Evolutionary conservation across 1,140 invertebrate genomes (phyloP), one percentile per base, ranked within the genome.

Genomic region (Luehdorfia chinensis): DNA sequence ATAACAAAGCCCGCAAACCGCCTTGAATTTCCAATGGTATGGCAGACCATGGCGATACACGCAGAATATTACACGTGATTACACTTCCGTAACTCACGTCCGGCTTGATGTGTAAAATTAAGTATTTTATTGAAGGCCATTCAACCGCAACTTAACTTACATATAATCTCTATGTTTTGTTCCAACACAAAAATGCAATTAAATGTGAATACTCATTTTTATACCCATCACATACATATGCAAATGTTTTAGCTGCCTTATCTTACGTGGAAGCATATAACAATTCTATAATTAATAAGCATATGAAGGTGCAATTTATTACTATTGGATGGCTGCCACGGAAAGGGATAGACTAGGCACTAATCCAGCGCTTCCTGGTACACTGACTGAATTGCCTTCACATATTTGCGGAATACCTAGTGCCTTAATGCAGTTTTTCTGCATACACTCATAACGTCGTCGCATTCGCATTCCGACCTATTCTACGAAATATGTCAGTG

Each of bases 341-440:
- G 28, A 32, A 30, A 41, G 55, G 49, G 39, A 43, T 50, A 25
- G 58, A 56, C 48, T 78, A 74, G 75, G 75, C 75, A 79, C 21
- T 39, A 18, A 45, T 72, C 79, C 79, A 80, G 51, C 65, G 46
- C 63, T 84, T 84, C 79, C 79, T 80, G 52, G 70, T 75, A 71
- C 50, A 70, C 51, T 66, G 56, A 62, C 55, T 62, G 53, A 47
- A 68, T 77, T 61, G 66, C 59, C 63, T 69, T 58, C 65, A 63
- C 45, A 51, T 57, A 59, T 55, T 62, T 52, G 50, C 51, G 45
- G 53, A 61, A 61, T 66, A 66, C 57, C 61, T 59, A 66, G 57
- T 70, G 50, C 50, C 54, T 63, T 57, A 73, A 39, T 55, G 52
- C 49, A 47, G 43, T 39, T 27, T 37, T 44, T 47, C 51, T 57